Percentiles rank a stretch among this genome's conserved stretches.
Evolutionary conservation across 2,113 vertebrate genomes (phyloP).

Genomic region (Leucosticte australis): DNA sequence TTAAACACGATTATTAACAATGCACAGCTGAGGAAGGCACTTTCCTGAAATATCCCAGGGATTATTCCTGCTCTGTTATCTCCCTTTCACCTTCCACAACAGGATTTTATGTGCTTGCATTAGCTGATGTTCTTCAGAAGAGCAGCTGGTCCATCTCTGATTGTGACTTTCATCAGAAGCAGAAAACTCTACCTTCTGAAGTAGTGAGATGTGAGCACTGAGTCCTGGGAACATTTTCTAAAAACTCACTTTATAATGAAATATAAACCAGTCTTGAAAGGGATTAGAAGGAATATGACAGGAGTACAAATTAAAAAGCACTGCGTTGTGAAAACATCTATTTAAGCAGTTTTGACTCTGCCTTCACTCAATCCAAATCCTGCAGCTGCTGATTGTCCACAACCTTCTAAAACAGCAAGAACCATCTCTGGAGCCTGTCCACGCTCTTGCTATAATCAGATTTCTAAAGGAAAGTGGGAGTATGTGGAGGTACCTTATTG

Average conservation of each 20-base stretch:
- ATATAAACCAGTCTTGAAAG: background rate
- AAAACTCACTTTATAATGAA: background rate
- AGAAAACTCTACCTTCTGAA: background rate
- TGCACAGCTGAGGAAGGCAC: background rate
- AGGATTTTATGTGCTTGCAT: background rate
- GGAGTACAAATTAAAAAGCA: background rate
- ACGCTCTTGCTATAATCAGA: background rate
- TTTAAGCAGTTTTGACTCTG: background rate
- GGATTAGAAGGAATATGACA: background rate
- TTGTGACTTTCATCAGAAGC: background rate
- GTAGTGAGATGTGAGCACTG: background rate
- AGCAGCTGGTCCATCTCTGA: background rate
- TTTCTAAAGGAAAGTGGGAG: background rate
- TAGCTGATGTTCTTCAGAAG: background rate
- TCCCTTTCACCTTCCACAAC: background rate
- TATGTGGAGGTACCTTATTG: background rate
- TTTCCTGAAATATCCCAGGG: background rate
- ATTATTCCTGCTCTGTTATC: background rate
- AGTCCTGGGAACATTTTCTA: background rate
- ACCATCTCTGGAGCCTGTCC: background rate
- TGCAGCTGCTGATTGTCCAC: background rate
- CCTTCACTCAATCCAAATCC: background rate
- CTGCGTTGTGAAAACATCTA: background rate
- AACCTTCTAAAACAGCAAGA: background rate
- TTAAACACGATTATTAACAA: conserved; percentile 17